Conservation (phyloP, 2,113 vertebrate species). For the Tetrao urogallus region DNA sequence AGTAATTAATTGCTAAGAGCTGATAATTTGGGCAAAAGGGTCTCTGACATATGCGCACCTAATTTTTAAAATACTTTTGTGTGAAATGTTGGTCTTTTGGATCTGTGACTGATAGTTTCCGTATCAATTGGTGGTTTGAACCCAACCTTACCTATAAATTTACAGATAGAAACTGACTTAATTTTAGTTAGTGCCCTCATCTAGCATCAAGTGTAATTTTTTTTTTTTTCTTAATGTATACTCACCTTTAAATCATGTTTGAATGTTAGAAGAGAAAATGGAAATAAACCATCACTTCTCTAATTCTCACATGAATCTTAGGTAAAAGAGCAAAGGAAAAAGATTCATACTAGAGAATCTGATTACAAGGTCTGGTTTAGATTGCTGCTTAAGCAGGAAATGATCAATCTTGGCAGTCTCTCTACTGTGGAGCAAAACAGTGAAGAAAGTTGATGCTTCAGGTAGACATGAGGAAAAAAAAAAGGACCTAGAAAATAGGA, state of each 20-base stretch:
- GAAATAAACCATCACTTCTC: constrained; percentile 52
- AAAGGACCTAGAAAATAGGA: constrained; percentile 36
- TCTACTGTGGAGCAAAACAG: constrained; percentile 57
- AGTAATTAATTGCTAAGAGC: not conserved
- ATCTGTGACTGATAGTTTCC: not conserved
- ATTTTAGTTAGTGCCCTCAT: not conserved
- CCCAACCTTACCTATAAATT: not conserved
- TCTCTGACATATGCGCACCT: not conserved
- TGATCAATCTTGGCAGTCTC: constrained; percentile 61
- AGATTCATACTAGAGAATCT: constrained; percentile 31
- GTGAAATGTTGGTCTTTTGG: not conserved
- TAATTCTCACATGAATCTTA: constrained; percentile 27
- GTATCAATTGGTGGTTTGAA: not conserved
- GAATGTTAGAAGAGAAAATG: constrained; percentile 41
- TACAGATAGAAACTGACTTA: not conserved
- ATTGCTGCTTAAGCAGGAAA: constrained; percentile 66
- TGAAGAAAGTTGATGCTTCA: constrained; percentile 57
- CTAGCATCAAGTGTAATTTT: not conserved
- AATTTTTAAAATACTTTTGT: not conserved
- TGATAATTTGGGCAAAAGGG: not conserved
- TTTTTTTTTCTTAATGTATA: not conserved
- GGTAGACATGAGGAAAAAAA: constrained; percentile 46
- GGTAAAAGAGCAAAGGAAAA: constrained; percentile 40
- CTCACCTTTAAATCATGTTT: constrained; percentile 15
- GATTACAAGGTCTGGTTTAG: constrained; percentile 59